Base-by-base conservation (phyloP, 2,888 invertebrate species). In the Vesta saturnalis region DNA sequence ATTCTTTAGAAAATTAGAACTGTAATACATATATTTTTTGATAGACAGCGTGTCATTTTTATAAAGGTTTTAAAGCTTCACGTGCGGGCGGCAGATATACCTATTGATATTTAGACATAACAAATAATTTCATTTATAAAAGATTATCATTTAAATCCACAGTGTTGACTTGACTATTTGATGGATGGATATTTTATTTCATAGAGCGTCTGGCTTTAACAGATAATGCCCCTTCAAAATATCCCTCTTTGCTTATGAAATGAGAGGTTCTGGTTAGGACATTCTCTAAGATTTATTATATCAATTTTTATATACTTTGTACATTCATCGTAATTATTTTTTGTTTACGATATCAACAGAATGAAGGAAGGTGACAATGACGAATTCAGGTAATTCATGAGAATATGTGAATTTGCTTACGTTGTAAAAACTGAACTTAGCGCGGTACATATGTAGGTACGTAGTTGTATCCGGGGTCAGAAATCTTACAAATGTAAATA, bases 151-250 rank as follows among this genome's bases (percentile, higher is more conserved):
- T 65, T 61, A 64, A 69, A 69, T 66, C 60, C 49, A 23, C 49
- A 52, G 67, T 60, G 67, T 47, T 46, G 52, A 49, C 60, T 70
- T 55, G 60, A 57, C 64, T 69, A 69, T 61, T 76, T 77, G 77
- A 77, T 77, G 75, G 78, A 78, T 78, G 77, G 76, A 75, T 75
- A 76, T 77, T 77, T 76, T 77, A 78, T 77, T 76, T 76, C 73
- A 67, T 65, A 70, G 73, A 74, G 74, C 72, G 77, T 77, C 78
- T 78, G 78, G 71, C 76, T 76, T 74, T 72, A 78, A 72, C 78
- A 78, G 78, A 78, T 78, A 78, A 77, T 78, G 74, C 72, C 73
- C 74, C 77, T 76, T 77, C 74, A 75, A 76, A 76, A 73, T 76
- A 73, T 69, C 78, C 77, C 77, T 77, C 75, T 74, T 76, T 77